Percentiles rank a stretch among this genome's conserved stretches.
Conservation (phyloP, 2,797 vertebrate species). For the Mycteria americana region DNA sequence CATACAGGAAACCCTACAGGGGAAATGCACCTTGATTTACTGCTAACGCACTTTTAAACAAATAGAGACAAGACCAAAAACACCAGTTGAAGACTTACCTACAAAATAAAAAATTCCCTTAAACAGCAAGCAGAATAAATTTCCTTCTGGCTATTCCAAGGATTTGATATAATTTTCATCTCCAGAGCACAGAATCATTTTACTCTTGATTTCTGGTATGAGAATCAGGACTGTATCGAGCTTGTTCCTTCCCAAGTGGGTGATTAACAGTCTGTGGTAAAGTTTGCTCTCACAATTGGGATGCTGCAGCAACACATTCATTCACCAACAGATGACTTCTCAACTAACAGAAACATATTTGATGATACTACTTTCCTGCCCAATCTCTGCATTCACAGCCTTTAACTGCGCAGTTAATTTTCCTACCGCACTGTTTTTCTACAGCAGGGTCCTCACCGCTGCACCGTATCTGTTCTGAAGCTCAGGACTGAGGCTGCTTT, state of each 20-base stretch:
- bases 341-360: background rate
- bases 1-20: constrained; percentile 88
- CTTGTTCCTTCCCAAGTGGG: background rate
- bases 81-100: background rate
- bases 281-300: background rate
- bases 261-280: background rate
- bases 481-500: background rate
- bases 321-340: background rate
- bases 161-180: background rate
- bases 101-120: background rate
- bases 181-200: background rate
- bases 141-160: background rate
- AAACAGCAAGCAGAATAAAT: background rate
- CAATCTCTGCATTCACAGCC: background rate
- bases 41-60: constrained; percentile 90
- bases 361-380: background rate
- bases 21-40: constrained; percentile 88
- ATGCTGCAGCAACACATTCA: background rate
- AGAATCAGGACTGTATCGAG: background rate
- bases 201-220: background rate
- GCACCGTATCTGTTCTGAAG: background rate
- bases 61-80: constrained; percentile 74
- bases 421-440: background rate
- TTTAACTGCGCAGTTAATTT: background rate
- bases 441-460: background rate